A percentile compares a stretch with the other conserved stretches of the same genome.
Conservation (phyloP, 2,113 vertebrate genomes). For the Vidua chalybeata region DNA sequence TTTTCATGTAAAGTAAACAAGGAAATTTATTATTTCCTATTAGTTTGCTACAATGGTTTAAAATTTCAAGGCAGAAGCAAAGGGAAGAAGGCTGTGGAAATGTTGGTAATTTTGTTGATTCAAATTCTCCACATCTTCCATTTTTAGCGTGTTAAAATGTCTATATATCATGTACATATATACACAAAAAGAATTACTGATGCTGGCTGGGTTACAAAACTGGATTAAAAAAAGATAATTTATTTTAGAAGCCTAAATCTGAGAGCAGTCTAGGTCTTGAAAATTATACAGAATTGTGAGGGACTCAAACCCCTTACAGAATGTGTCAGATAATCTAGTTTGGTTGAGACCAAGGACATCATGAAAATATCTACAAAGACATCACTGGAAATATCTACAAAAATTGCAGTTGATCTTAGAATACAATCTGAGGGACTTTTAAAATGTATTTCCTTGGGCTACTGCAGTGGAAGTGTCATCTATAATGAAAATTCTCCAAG, state of each 20-base stretch:
- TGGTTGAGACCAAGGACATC: not conserved
- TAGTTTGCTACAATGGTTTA: not conserved
- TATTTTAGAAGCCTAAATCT: not conserved
- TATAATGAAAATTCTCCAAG: not conserved
- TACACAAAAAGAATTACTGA: not conserved
- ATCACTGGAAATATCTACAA: not conserved
- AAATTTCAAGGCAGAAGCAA: not conserved
- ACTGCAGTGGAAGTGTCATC: fast-evolving
- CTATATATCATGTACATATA: not conserved
- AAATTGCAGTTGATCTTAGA: not conserved
- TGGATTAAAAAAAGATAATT: not conserved
- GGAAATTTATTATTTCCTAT: not conserved
- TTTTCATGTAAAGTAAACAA: not conserved
- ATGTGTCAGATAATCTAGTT: not conserved
- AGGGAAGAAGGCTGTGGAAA: not conserved
- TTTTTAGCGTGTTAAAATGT: not conserved
- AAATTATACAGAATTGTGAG: not conserved
- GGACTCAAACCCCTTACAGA: not conserved
- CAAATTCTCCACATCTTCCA: not conserved
- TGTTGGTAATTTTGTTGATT: not conserved
- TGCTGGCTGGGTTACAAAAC: not conserved
- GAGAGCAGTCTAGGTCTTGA: not conserved
- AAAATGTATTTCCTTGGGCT: not conserved
- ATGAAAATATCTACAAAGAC: not conserved
- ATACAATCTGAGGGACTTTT: not conserved